A percentile compares a stretch with the other conserved stretches of the same genome.
phyloP scores from a whole-genome alignment of 2,113 vertebrate genomes.

The Chaetodon auriga region DNA sequence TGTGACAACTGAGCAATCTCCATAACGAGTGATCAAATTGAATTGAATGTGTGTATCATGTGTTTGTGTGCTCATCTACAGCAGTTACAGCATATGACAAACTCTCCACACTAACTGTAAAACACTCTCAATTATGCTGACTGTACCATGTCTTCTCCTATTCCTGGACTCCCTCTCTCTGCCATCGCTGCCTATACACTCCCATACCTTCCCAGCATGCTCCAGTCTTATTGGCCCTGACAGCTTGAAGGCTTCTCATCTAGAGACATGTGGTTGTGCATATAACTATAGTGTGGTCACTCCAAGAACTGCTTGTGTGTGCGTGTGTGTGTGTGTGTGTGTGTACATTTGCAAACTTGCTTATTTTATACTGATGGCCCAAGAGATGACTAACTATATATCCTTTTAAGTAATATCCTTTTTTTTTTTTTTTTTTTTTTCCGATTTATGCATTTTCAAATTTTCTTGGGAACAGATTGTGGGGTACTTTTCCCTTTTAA shows the following conservation, averaged over 20 bases:
- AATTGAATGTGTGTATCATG: no score
- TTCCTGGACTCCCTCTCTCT: conserved; percentile 32
- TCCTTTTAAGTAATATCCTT: not conserved
- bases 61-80: no score
- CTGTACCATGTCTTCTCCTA: conserved; percentile 34
- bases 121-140: conserved; percentile 61
- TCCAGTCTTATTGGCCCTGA: conserved; percentile 46
- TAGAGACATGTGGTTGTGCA: conserved; percentile 28
- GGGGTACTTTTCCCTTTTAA: no score
- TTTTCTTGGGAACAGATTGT: no score
- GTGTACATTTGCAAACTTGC: not conserved
- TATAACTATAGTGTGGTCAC: conserved; percentile 31
- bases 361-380: no score
- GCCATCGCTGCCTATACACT: conserved; percentile 40
- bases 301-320: not conserved
- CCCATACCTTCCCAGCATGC: conserved; percentile 24
- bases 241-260: conserved; percentile 46
- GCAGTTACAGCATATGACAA: conserved; percentile 57
- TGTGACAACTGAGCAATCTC: no score
- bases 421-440: conserved; percentile 5
- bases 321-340: not conserved
- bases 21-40: no score
- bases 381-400: not conserved
- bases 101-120: conserved; percentile 55
- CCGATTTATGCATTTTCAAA: conserved; percentile 13